Conservation (phyloP, 1,140 invertebrate species). For the Subanguina moxae region DNA sequence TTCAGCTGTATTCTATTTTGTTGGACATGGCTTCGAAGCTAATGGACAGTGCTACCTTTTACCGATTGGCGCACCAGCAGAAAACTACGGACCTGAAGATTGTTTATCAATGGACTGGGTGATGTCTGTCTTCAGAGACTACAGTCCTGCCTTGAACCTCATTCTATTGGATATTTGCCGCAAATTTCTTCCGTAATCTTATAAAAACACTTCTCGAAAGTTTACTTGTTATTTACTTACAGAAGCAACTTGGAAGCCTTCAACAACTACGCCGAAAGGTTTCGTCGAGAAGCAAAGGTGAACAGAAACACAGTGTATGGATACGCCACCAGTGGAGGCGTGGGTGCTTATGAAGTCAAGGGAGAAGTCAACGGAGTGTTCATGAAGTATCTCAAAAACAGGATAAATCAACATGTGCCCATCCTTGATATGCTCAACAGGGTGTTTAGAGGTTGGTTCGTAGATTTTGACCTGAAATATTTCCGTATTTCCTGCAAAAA, state of each 20-base stretch:
- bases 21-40: slow-evolving; percentile 63
- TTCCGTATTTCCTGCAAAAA: no score
- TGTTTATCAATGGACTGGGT: slow-evolving; percentile 60
- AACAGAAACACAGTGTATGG: slow-evolving; percentile 58
- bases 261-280: slow-evolving; percentile 50
- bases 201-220: slow-evolving; percentile 8
- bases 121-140: slow-evolving; percentile 54
- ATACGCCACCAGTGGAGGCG: slow-evolving; percentile 52
- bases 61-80: slow-evolving; percentile 61
- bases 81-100: slow-evolving; percentile 55
- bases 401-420: slow-evolving; percentile 42
- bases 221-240: slow-evolving; percentile 20
- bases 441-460: slow-evolving; percentile 47
- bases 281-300: slow-evolving; percentile 42
- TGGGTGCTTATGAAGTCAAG: slow-evolving; percentile 57
- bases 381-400: slow-evolving; percentile 58
- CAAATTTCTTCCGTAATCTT: slow-evolving; percentile 53
- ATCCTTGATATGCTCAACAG: slow-evolving; percentile 52
- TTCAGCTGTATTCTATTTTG: slow-evolving; percentile 62
- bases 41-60: slow-evolving; percentile 61
- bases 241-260: slow-evolving; percentile 53
- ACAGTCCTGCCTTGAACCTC: slow-evolving; percentile 60
- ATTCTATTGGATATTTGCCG: slow-evolving; percentile 63
- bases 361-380: slow-evolving; percentile 59
- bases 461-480: no score